These are phyloP conservation scores for Saguinus midas DNA, from an alignment of 2,113 vertebrate genomes.

Conservation along the genomic window DNA sequence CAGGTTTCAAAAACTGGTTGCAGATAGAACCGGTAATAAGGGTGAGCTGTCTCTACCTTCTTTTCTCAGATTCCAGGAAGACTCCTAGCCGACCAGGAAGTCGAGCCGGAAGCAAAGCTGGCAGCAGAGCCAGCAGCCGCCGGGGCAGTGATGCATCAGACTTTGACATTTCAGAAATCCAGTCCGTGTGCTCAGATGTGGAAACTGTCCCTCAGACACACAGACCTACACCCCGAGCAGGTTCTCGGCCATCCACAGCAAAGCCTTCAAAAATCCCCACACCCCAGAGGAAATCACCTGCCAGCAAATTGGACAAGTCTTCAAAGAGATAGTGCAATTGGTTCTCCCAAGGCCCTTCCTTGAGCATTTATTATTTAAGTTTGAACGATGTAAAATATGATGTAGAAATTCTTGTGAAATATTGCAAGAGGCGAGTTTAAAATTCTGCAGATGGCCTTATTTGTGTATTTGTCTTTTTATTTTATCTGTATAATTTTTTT, in stretches of 20 bases:
- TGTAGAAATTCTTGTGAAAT: slow-evolving; percentile 95
- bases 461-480: slow-evolving; percentile 96
- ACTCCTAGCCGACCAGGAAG: slow-evolving; percentile 91
- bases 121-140: slow-evolving; percentile 96
- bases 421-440: slow-evolving; percentile 92
- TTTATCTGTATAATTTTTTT: slow-evolving; percentile 94
- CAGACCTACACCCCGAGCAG: slow-evolving; percentile 88
- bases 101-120: slow-evolving; percentile 93
- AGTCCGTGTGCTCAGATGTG: slow-evolving; percentile 95
- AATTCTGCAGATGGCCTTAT: slow-evolving; percentile 94
- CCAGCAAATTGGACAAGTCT: slow-evolving; percentile 93
- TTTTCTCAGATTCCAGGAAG: slow-evolving; percentile 86
- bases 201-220: slow-evolving; percentile 89
- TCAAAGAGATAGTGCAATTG: slow-evolving; percentile 95
- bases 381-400: slow-evolving; percentile 98
- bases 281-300: slow-evolving; percentile 91
- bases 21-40: neutral
- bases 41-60: neutral
- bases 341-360: slow-evolving; percentile 79
- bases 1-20: neutral
- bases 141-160: slow-evolving; percentile 97
- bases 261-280: slow-evolving; percentile 98
- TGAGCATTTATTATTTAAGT: slow-evolving; percentile 93
- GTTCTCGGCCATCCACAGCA: slow-evolving; percentile 87
- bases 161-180: slow-evolving; percentile 99